phyloP scores from a whole-genome alignment of 2,797 vertebrate genomes.

The Aldrovandia affinis region DNA sequence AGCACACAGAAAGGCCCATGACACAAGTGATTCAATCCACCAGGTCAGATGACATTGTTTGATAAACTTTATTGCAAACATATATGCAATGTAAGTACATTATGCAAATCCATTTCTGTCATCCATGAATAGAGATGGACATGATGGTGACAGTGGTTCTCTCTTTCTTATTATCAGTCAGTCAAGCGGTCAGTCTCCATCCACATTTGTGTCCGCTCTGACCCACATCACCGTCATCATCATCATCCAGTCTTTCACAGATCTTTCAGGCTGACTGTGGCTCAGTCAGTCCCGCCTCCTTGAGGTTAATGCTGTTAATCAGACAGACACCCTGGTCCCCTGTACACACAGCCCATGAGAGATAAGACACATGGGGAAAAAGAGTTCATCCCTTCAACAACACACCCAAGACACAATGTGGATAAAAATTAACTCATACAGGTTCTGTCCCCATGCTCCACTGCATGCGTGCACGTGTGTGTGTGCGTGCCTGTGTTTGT shows the following conservation, averaged over 20 bases:
- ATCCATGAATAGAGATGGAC: background rate
- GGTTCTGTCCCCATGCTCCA: background rate
- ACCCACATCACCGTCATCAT: background rate
- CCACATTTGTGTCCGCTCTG: background rate
- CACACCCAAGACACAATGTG: constrained; percentile 2
- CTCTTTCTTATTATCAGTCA: background rate
- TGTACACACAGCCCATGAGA: constrained; percentile 1
- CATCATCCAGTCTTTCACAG: background rate
- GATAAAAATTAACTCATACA: background rate
- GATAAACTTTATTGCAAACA: constrained; percentile 78
- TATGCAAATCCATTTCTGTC: constrained; percentile 18
- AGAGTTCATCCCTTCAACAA: constrained; percentile 1
- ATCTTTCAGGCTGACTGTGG: background rate
- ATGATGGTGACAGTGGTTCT: background rate
- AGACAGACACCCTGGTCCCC: constrained; percentile 8
- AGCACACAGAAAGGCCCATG: background rate
- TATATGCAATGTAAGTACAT: constrained; percentile 68
- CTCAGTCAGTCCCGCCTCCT: background rate
- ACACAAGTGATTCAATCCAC: background rate
- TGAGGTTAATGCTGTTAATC: constrained; percentile 10
- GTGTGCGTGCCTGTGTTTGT: too few relatives aligned
- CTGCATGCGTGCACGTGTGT: too few relatives aligned
- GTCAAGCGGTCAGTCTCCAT: background rate
- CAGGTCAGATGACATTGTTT: background rate
- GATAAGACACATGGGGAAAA: background rate